Conservation (phyloP, 1,140 invertebrate genomes). For the Nebria ingens region DNA sequence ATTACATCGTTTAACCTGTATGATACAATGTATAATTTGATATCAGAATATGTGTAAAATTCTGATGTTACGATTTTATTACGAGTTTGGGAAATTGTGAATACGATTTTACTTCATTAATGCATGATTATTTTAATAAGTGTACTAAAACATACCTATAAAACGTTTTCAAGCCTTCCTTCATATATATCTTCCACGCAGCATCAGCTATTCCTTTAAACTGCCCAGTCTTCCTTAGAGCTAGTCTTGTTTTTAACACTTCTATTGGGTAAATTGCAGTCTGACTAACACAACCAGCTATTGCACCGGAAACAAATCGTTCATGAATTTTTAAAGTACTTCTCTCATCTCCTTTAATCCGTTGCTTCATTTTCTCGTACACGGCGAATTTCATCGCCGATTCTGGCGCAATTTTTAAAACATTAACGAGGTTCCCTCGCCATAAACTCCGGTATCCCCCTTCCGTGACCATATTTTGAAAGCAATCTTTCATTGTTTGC, state of each 20-base stretch:
- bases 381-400: constrained; percentile 96
- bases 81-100: no score
- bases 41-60: no score
- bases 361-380: constrained; percentile 88
- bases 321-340: constrained; percentile 78
- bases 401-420: constrained; percentile 97
- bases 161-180: constrained; percentile 80
- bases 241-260: constrained; percentile 95
- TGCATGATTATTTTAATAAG: no score
- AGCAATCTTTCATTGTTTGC: constrained; percentile 60
- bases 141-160: no score
- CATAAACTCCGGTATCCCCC: constrained; percentile 87
- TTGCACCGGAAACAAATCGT: constrained; percentile 85
- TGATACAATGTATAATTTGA: background rate
- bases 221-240: constrained; percentile 89
- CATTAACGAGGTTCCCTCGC: constrained; percentile 98
- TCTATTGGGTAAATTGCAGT: constrained; percentile 94
- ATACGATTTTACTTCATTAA: no score
- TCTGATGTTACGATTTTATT: no score
- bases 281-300: constrained; percentile 92
- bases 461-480: constrained; percentile 79
- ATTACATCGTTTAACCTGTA: no score
- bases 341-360: constrained; percentile 63
- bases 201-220: constrained; percentile 86
- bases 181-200: constrained; percentile 74